Evolutionary conservation across 2,797 vertebrate genomes (phyloP).

Genomic region (Scolopax rusticola): DNA sequence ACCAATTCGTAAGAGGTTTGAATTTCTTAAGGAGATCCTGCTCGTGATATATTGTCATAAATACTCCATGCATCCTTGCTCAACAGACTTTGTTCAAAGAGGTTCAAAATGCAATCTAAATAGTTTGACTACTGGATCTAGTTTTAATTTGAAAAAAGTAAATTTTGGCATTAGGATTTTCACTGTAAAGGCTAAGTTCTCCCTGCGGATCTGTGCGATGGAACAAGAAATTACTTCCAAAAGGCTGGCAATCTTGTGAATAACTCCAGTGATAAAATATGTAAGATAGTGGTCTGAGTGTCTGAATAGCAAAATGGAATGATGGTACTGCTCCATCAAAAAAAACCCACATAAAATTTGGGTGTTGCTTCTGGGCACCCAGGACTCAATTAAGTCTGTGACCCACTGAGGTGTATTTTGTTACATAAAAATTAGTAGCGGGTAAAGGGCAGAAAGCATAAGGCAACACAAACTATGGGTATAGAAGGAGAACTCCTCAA

Average conservation of each 20-base stretch:
- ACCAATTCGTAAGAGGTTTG: not conserved
- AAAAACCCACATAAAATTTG: not conserved
- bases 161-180: slow-evolving; percentile 27
- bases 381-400: not conserved
- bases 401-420: not conserved
- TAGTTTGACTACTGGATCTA: not conserved
- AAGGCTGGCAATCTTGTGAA: slow-evolving; percentile 9
- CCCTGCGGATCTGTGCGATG: not conserved
- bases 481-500: not conserved
- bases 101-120: not conserved
- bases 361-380: not conserved
- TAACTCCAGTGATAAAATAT: slow-evolving; percentile 29
- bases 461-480: not conserved
- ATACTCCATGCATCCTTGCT: not conserved
- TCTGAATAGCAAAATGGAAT: not conserved
- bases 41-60: not conserved
- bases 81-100: not conserved
- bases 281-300: not conserved
- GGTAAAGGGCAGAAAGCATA: not conserved
- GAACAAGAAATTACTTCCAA: slow-evolving; percentile 31
- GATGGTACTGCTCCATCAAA: not conserved
- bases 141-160: slow-evolving; percentile 49
- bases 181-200: not conserved
- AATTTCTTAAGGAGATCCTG: not conserved
- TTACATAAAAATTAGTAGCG: not conserved